Percentiles rank a stretch among this genome's conserved stretches.
Conservation (phyloP, 2,888 invertebrate species). For the Empis livida region DNA sequence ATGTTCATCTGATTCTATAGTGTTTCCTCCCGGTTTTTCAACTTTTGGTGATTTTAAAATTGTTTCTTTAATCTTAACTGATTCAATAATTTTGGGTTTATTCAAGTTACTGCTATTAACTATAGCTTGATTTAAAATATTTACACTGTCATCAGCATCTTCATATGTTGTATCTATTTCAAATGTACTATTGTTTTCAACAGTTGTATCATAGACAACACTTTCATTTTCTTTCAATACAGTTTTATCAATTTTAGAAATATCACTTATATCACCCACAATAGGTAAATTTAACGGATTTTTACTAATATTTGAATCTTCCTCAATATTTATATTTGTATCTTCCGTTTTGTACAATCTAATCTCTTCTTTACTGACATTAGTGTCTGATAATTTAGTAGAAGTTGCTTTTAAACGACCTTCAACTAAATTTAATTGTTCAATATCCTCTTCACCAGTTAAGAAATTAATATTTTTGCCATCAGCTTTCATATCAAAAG, state of each 20-base stretch:
- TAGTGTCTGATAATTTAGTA: not conserved
- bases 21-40: not conserved
- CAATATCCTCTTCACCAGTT: conserved; percentile 1
- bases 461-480: conserved; percentile 3
- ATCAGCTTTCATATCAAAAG: not conserved
- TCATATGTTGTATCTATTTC: too few relatives aligned
- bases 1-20: not conserved
- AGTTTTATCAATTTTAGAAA: not conserved
- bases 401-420: not conserved
- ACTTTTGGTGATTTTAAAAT: not conserved
- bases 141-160: too few relatives aligned
- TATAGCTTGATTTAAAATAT: not conserved
- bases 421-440: not conserved
- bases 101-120: not conserved
- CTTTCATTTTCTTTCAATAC: too few relatives aligned
- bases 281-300: not conserved
- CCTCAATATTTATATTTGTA: not conserved
- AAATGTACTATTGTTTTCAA: too few relatives aligned
- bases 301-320: not conserved
- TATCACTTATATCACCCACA: not conserved
- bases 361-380: not conserved
- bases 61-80: too few relatives aligned
- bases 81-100: too few relatives aligned
- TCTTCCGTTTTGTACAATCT: not conserved
- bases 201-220: too few relatives aligned